phyloP scores from a whole-genome alignment of 2,888 invertebrate genomes.

The Drosophila crucigera region DNA sequence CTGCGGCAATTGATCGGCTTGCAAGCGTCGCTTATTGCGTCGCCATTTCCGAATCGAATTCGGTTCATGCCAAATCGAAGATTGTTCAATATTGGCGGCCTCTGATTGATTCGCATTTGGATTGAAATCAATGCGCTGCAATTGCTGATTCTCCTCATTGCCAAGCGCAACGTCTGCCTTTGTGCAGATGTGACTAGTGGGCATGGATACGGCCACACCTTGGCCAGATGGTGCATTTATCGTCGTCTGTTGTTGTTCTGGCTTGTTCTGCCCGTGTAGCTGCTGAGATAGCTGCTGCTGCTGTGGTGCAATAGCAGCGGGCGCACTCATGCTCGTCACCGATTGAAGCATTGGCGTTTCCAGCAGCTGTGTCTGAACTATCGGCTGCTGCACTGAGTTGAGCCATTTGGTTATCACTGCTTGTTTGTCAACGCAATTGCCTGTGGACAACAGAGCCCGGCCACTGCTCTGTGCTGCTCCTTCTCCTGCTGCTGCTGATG shows the following conservation, averaged over 20 bases:
- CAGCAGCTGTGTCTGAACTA: neutral
- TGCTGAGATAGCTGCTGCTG: neutral
- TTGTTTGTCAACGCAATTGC: conserved; percentile 12
- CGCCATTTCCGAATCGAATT: neutral
- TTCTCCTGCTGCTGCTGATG: neutral
- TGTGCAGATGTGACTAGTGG: neutral
- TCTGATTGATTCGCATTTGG: neutral
- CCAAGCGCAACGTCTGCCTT: neutral
- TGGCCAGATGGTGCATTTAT: neutral
- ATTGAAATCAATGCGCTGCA: neutral
- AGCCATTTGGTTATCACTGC: conserved; percentile 50
- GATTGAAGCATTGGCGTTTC: neutral
- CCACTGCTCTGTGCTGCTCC: neutral
- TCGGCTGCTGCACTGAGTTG: conserved; percentile 26
- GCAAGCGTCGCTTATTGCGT: conserved; percentile 22
- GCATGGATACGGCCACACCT: neutral
- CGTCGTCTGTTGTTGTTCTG: neutral
- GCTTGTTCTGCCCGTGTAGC: neutral
- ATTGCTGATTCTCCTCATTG: neutral
- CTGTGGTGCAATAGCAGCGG: neutral
- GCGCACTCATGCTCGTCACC: neutral
- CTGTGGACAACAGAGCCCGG: neutral
- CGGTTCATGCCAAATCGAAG: neutral
- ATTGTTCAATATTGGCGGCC: neutral
- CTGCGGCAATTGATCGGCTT: conserved; percentile 1